Evolutionary conservation across 2,797 vertebrate species (phyloP), one percentile per base, ranked within the genome.

Genomic region (Craterocephalus amniculus): DNA sequence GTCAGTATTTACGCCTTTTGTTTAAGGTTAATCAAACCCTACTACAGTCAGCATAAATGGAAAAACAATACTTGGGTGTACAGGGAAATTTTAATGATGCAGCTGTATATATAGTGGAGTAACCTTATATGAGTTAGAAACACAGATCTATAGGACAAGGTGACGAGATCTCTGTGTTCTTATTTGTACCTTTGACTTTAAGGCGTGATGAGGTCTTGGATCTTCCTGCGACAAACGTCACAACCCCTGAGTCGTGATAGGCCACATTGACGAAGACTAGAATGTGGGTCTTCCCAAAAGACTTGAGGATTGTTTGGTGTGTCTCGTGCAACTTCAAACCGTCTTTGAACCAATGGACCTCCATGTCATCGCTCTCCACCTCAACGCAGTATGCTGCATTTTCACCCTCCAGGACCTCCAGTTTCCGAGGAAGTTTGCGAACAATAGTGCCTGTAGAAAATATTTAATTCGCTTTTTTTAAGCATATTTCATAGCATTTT

Each of bases 371-470:
- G 2, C 94, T 93, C 10, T 88, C 94, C 0, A 97, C 96, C 87
- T 99, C 97, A 74, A 97, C 97, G 0, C 96, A 97, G 89, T 99
- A 97, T 7, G 94, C 96, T 0, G 97, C 97, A 0, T 99, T 99
- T 91, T 99, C 98, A 1, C 97, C 96, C 71, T 99, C 98, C 29
- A 97, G 89, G 35, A 98, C 95, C 0, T 99, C 97, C 51, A 99
- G 83, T 67, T 98, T 99, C 49, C 97, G 93, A 0, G 97, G 96
- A 78, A 99, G 92, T 72, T 97, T 95, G 63, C 95, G 96, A 3
- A 93, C 68, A 14, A 99, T 98, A 32, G 94, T 88, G 13, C 97
- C 98, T 99, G 49, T 11, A 35, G 38, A 11, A 24, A 31, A 36
- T 27, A 3, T 43, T 36, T 61, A 4, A 26, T 36, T 58, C 20